Evolutionary conservation across 2,888 invertebrate species (phyloP).

Genomic region (Athripsodes cinereus): DNA sequence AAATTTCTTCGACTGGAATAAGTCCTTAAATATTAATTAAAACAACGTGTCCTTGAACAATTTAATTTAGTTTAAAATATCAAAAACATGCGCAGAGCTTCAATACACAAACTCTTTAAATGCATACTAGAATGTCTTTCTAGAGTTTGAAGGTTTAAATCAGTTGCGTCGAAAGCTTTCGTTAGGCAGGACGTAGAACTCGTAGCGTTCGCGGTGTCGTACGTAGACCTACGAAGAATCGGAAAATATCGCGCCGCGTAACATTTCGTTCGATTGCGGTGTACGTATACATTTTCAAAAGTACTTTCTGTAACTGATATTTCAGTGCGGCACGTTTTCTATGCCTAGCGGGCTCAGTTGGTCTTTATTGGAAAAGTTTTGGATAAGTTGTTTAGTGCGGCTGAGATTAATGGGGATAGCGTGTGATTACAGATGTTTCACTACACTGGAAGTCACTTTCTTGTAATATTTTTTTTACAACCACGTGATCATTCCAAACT

Average conservation of each 20-base stretch:
- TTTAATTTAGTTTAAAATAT: neutral
- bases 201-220: neutral
- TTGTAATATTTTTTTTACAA: neutral
- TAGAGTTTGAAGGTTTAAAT: slow-evolving; percentile 8
- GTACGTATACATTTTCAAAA: too few species aligned
- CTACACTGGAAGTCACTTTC: slow-evolving; percentile 9
- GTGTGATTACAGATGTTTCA: slow-evolving; percentile 24
- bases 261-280: too few species aligned
- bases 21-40: neutral
- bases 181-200: slow-evolving; percentile 6
- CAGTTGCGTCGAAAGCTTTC: slow-evolving; percentile 18
- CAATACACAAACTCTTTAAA: neutral
- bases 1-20: too few species aligned
- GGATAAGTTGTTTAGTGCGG: slow-evolving; percentile 22
- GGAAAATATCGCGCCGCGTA: neutral
- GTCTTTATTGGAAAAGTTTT: slow-evolving; percentile 24
- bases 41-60: neutral
- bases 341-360: slow-evolving; percentile 14
- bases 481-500: neutral
- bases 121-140: neutral
- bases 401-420: slow-evolving; percentile 22
- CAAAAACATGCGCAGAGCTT: neutral
- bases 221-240: neutral
- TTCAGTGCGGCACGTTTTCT: slow-evolving; percentile 13
- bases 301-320: too few species aligned